Percentiles rank a stretch among this genome's conserved stretches.
These are phyloP conservation scores for Euplagia quadripunctaria DNA, from an alignment of 2,888 invertebrate genomes.

Conservation along the genomic window DNA sequence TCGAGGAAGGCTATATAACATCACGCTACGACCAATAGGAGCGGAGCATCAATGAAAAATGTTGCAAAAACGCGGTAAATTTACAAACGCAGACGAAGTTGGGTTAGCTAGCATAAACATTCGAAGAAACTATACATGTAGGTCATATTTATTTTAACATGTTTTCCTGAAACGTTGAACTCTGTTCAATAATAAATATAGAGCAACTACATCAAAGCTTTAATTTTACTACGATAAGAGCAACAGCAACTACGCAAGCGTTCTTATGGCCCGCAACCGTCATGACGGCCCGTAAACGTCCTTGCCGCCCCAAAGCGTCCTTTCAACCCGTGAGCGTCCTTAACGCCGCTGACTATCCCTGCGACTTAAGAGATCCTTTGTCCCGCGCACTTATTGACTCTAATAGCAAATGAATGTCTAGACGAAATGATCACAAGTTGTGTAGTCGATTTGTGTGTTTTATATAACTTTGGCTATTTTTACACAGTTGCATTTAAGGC, in stretches of 20 bases:
- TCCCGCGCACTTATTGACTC: too few species aligned
- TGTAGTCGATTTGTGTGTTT: neutral
- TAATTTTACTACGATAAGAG: neutral
- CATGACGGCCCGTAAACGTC: neutral
- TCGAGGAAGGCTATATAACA: too few species aligned
- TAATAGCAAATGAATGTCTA: neutral
- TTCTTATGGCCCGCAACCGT: too few species aligned
- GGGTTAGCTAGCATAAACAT: too few species aligned
- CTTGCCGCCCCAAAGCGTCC: neutral
- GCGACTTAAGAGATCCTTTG: neutral
- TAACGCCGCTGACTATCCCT: too few species aligned
- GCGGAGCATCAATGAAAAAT: too few species aligned
- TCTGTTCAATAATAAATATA: neutral
- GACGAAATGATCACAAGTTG: neutral
- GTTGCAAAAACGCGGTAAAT: too few species aligned
- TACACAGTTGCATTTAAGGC: neutral
- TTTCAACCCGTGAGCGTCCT: neutral
- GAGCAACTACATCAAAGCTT: neutral
- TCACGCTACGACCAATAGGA: too few species aligned
- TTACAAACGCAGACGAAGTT: too few species aligned
- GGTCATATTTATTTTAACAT: constrained; percentile 1
- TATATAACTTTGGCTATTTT: neutral
- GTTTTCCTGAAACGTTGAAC: constrained; percentile 12
- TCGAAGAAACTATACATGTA: neutral
- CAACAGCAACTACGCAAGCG: neutral